These are phyloP conservation scores for Trinorchestia longiramus DNA, from an alignment of 1,140 invertebrate species.

Conservation along the genomic window DNA sequence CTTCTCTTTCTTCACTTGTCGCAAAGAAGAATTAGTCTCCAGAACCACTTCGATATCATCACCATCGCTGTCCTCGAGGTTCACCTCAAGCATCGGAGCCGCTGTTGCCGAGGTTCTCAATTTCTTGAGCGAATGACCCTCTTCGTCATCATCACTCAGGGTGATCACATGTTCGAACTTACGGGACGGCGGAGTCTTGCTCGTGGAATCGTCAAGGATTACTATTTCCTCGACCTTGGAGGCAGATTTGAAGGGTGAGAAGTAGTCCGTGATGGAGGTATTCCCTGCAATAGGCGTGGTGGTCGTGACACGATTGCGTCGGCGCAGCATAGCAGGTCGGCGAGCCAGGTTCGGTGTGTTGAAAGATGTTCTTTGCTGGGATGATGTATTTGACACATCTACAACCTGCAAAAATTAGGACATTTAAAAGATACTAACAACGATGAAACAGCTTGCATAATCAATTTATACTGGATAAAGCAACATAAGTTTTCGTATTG, in stretches of 20 bases:
- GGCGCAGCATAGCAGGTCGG: not conserved
- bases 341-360: not conserved
- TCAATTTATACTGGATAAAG: not conserved
- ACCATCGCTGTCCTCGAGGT: not conserved
- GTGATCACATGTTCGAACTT: conserved; percentile 4
- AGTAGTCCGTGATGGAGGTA: conserved; percentile 2
- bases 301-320: not conserved
- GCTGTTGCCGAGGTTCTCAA: not conserved
- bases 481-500: not conserved
- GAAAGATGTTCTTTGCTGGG: not conserved
- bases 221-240: not conserved
- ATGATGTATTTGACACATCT: not conserved
- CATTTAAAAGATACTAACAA: no score
- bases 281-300: not conserved
- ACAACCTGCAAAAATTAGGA: not conserved
- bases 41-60: not conserved
- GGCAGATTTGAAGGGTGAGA: not conserved
- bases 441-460: no score
- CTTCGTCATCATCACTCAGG: not conserved
- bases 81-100: not conserved
- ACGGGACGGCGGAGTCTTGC: not conserved
- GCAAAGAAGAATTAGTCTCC: not conserved
- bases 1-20: not conserved
- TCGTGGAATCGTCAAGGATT: not conserved
- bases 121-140: not conserved